Conservation (phyloP, 2,797 vertebrate species). For the Miichthys miiuy region DNA sequence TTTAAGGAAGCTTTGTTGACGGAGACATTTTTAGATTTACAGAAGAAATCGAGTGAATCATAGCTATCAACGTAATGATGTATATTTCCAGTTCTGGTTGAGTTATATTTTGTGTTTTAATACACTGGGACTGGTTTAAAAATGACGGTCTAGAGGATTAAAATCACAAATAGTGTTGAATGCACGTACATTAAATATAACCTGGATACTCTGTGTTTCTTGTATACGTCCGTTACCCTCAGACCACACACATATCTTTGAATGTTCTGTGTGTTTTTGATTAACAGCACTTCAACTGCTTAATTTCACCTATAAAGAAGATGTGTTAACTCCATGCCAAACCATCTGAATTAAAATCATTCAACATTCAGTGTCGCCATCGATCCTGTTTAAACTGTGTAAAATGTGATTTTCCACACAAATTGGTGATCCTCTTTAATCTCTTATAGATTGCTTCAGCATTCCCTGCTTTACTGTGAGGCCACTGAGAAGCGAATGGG, state of each 20-base stretch:
- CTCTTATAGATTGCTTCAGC: constrained; percentile 71
- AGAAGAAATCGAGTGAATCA: too few relatives aligned
- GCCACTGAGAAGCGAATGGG: constrained; percentile 26
- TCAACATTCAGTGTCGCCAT: constrained; percentile 59
- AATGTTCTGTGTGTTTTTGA: background rate
- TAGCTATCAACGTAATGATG: too few relatives aligned
- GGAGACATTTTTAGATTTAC: too few relatives aligned
- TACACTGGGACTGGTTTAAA: too few relatives aligned
- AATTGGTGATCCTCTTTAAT: constrained; percentile 79
- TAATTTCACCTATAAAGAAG: constrained; percentile 18
- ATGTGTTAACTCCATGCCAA: constrained; percentile 40
- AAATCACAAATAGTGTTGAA: too few relatives aligned
- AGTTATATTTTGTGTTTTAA: too few relatives aligned
- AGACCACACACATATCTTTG: constrained; percentile 1
- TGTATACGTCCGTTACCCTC: background rate
- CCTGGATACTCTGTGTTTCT: background rate
- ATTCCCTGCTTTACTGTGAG: constrained; percentile 52
- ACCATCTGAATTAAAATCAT: constrained; percentile 57
- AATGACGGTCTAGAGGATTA: too few relatives aligned
- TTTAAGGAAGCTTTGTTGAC: too few relatives aligned
- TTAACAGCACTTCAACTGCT: constrained; percentile 14
- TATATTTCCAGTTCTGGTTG: too few relatives aligned
- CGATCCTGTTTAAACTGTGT: constrained; percentile 69
- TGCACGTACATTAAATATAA: too few relatives aligned
- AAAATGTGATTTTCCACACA: constrained; percentile 76